These are phyloP conservation scores for Macrobrachium nipponense DNA, from an alignment of 1,140 invertebrate genomes.

Conservation along the genomic window DNA sequence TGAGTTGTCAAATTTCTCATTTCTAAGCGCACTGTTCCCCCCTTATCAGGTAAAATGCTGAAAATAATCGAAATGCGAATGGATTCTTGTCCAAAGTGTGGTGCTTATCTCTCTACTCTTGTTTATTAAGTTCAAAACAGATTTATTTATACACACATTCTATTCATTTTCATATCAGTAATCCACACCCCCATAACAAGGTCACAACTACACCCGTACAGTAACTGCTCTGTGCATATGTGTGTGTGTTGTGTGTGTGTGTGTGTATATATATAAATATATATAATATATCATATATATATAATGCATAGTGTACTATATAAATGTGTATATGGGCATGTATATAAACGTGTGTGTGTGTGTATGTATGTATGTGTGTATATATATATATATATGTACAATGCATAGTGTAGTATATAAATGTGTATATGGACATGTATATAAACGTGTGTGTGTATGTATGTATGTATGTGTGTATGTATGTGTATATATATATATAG, in stretches of 20 bases:
- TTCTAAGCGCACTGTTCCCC: too few relatives aligned
- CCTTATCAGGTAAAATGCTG: too few relatives aligned
- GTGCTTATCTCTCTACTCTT: too few relatives aligned
- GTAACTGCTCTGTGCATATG: not conserved
- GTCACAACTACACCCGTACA: too few relatives aligned
- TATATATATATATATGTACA: not conserved
- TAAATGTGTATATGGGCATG: constrained; percentile 13
- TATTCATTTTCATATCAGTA: too few relatives aligned
- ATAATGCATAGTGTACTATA: constrained; percentile 20
- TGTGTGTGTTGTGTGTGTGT: constrained; percentile 31
- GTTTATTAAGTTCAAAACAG: too few relatives aligned
- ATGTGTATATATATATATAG: not conserved
- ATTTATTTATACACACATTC: too few relatives aligned
- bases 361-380: constrained; percentile 15
- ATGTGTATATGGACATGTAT: constrained; percentile 18
- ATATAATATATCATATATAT: constrained; percentile 25
- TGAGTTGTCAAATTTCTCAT: too few relatives aligned
- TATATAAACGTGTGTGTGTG: constrained; percentile 29
- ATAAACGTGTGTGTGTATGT: constrained; percentile 20
- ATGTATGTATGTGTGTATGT: constrained; percentile 24
- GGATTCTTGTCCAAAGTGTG: too few relatives aligned
- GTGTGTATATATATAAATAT: not conserved
- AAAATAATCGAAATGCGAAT: too few relatives aligned
- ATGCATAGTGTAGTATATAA: not conserved
- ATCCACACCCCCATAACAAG: too few relatives aligned